A percentile compares a stretch with the other conserved stretches of the same genome.
Evolutionary conservation across 1,140 invertebrate species (phyloP).

Genomic region (Battus philenor): DNA sequence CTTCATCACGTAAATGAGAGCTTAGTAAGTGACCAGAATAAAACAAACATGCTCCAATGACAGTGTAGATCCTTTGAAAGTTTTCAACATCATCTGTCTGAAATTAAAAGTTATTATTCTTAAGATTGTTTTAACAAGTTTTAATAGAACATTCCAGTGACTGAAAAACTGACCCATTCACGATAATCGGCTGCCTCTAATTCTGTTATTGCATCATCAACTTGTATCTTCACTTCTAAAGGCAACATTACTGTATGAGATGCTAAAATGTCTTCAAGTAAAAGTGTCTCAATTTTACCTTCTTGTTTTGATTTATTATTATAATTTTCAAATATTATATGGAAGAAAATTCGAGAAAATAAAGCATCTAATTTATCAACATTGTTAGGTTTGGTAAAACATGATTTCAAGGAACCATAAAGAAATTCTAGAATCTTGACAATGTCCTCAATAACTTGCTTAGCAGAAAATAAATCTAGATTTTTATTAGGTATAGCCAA

Average conservation of each 20-base stretch:
- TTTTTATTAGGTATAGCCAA: slow-evolving; percentile 68
- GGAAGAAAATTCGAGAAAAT: slow-evolving; percentile 53
- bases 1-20: slow-evolving; percentile 82
- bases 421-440: slow-evolving; percentile 61
- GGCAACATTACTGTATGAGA: slow-evolving; percentile 81
- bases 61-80: slow-evolving; percentile 85
- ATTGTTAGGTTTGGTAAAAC: slow-evolving; percentile 62
- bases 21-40: slow-evolving; percentile 83
- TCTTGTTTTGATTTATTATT: slow-evolving; percentile 22
- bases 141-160: too few species aligned
- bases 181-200: slow-evolving; percentile 89
- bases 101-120: slow-evolving; percentile 33
- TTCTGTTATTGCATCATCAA: slow-evolving; percentile 87
- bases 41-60: slow-evolving; percentile 84
- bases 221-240: slow-evolving; percentile 84
- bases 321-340: slow-evolving; percentile 29
- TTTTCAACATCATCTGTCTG: slow-evolving; percentile 87
- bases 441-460: slow-evolving; percentile 65
- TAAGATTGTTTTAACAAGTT: too few species aligned
- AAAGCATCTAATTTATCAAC: slow-evolving; percentile 58
- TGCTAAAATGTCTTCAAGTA: slow-evolving; percentile 60
- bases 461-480: slow-evolving; percentile 53
- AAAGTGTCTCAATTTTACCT: slow-evolving; percentile 17
- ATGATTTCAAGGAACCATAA: slow-evolving; percentile 58
- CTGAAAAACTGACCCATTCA: slow-evolving; percentile 80